Percentiles rank a stretch among this genome's conserved stretches.
These are phyloP conservation scores for Drosophila multiciliata DNA, from an alignment of 2,888 invertebrate genomes.

Conservation along the genomic window DNA sequence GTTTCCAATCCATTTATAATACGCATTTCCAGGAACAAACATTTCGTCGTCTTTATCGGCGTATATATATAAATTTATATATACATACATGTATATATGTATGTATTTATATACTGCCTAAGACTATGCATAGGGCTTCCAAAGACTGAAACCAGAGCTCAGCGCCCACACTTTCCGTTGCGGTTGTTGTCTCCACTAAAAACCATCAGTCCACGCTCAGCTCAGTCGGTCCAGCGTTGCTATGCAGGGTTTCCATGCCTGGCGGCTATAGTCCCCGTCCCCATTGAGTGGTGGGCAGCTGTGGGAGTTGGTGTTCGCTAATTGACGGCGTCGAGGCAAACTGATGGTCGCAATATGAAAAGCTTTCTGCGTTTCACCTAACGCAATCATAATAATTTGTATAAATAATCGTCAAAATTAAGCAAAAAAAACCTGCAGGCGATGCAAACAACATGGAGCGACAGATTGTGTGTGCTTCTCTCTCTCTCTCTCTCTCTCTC, in stretches of 20 bases:
- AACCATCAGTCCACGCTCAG: neutral
- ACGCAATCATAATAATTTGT: constrained; percentile 47
- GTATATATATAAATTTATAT: neutral
- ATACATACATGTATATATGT: neutral
- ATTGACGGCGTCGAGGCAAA: constrained; percentile 49
- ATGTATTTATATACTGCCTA: constrained; percentile 5
- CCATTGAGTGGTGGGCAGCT: neutral
- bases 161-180: constrained; percentile 37
- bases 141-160: constrained; percentile 35
- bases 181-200: constrained; percentile 24
- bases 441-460: constrained; percentile 11
- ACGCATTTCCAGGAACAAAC: neutral
- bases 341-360: constrained; percentile 34
- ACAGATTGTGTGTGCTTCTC: neutral
- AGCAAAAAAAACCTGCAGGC: constrained; percentile 40
- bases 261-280: constrained; percentile 18
- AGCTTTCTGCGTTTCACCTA: constrained; percentile 35
- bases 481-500: neutral
- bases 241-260: constrained; percentile 59
- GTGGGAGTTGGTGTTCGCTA: constrained; percentile 37
- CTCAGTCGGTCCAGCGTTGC: constrained; percentile 15
- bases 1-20: neutral
- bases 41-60: neutral
- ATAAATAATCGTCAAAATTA: constrained; percentile 74
- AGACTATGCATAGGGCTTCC: constrained; percentile 40